phyloP scores from a whole-genome alignment of 2,113 vertebrate genomes.

The Calypte anna region DNA sequence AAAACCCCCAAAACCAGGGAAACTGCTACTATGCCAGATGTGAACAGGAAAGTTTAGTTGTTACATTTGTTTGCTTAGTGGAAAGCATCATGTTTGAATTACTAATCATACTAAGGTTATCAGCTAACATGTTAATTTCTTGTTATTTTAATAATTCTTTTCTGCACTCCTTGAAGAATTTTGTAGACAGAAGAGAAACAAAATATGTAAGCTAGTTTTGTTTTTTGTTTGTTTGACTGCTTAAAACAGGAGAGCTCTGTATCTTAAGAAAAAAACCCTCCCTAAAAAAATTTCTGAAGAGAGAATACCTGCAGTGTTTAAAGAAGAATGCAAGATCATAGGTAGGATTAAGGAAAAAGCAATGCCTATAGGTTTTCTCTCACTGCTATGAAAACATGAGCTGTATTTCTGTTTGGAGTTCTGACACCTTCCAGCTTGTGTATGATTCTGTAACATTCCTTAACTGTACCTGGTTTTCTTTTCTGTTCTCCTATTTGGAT shows the following conservation, averaged over 20 bases:
- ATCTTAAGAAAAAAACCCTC: not conserved
- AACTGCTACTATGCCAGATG: not conserved
- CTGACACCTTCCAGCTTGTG: not conserved
- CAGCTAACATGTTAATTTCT: not conserved
- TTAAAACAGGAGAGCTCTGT: no score
- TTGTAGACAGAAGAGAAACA: not conserved
- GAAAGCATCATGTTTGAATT: not conserved
- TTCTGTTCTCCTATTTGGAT: not conserved
- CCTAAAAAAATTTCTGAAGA: accelerated
- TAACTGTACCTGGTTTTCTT: not conserved
- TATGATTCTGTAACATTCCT: not conserved
- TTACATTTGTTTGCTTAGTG: not conserved
- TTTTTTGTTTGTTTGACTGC: not conserved
- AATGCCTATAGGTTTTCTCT: not conserved
- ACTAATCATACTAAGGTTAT: not conserved
- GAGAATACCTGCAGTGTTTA: not conserved
- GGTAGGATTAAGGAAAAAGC: not conserved
- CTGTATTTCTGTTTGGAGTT: not conserved
- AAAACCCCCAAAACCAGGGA: not conserved
- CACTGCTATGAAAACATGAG: not conserved
- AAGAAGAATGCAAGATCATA: not conserved
- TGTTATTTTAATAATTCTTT: not conserved
- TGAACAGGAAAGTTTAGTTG: not conserved
- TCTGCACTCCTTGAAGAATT: not conserved
- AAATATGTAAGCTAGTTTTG: not conserved